Conservation (phyloP, 2,797 vertebrate species). For the Epinephelus awoara region DNA sequence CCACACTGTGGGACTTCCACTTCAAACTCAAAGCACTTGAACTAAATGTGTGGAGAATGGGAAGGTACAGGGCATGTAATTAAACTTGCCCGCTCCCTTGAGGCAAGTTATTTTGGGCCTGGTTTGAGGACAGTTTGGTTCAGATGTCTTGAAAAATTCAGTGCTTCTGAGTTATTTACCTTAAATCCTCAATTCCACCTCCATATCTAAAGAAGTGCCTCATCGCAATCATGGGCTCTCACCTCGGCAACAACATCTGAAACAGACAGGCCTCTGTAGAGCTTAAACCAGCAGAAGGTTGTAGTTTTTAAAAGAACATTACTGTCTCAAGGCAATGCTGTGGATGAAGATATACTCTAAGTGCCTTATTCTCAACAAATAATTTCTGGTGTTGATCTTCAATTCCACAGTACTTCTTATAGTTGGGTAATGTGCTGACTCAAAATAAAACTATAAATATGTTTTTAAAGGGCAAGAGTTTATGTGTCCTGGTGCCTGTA, state of each 20-base stretch:
- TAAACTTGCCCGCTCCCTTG: slow-evolving; percentile 41
- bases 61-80: slow-evolving; percentile 60
- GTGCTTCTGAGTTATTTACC: slow-evolving; percentile 22
- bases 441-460: too few species aligned
- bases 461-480: too few species aligned
- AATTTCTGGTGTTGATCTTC: too few species aligned
- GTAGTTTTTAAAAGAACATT: background rate
- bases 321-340: too few species aligned
- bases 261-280: background rate
- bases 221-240: background rate
- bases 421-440: too few species aligned
- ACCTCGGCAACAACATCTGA: background rate
- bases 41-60: slow-evolving; percentile 51
- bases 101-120: slow-evolving; percentile 50
- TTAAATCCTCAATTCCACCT: slow-evolving; percentile 25
- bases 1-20: slow-evolving; percentile 21
- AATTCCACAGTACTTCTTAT: too few species aligned
- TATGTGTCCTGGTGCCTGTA: too few species aligned
- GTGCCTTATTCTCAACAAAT: too few species aligned
- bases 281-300: background rate
- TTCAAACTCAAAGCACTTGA: slow-evolving; percentile 31
- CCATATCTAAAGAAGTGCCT: slow-evolving; percentile 7
- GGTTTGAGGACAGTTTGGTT: slow-evolving; percentile 51
- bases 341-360: too few species aligned
- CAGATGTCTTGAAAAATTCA: slow-evolving; percentile 43